Evolutionary conservation across 2,797 vertebrate species (phyloP).

Genomic region (Prunella strophiata): DNA sequence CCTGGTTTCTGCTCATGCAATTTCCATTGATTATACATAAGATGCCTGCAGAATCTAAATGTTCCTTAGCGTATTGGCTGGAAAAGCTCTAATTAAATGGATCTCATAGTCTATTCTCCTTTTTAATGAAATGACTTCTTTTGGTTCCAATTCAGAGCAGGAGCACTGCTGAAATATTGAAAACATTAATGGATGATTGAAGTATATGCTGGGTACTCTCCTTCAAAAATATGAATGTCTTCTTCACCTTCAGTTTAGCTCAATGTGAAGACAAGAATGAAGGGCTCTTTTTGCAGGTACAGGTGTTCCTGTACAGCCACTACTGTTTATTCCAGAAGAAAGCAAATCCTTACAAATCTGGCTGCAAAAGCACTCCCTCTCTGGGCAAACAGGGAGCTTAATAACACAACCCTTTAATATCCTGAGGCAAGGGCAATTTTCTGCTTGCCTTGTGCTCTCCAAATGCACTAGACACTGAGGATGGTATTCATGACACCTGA

Average conservation of each 20-base stretch:
- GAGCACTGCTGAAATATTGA: slow-evolving; percentile 44
- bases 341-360: neutral
- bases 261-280: neutral
- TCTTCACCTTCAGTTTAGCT: neutral
- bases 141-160: slow-evolving; percentile 28
- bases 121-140: slow-evolving; percentile 43
- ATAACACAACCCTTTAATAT: neutral
- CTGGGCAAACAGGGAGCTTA: neutral
- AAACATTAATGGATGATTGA: slow-evolving; percentile 1
- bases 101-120: neutral
- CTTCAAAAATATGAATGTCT: neutral
- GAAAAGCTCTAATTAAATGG: slow-evolving; percentile 42
- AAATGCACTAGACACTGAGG: neutral
- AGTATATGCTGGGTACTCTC: neutral
- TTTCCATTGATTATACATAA: slow-evolving; percentile 26
- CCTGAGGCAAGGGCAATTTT: neutral
- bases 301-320: neutral
- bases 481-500: neutral
- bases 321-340: neutral
- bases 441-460: neutral
- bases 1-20: neutral
- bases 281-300: neutral
- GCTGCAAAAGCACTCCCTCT: neutral
- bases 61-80: neutral
- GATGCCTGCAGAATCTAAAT: neutral